Base-by-base conservation (phyloP, 2,888 invertebrate species). In the Gibbula magus region DNA sequence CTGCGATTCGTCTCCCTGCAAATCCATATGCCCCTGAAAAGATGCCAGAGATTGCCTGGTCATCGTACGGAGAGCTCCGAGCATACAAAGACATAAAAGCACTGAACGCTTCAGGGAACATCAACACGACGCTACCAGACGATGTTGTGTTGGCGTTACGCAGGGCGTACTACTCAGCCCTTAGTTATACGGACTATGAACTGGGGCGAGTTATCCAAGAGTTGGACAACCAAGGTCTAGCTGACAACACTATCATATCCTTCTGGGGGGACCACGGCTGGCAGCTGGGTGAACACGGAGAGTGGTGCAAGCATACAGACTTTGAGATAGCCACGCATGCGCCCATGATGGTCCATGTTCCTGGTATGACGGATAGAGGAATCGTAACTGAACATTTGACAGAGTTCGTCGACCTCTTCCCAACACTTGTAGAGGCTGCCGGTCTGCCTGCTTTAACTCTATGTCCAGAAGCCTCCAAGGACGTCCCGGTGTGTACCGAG, bases 41-140 rank as follows among this genome's bases (percentile, higher is more conserved):
- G 18, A 85, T 89, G 87, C 88, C 89, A 10, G 61, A 79, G 8
- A 77, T 86, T 10, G 88, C 89, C 5, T 89, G 88, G 89, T 75
- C 80, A 35, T 52, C 39, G 61, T 87, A 83, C 39, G 82, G 73
- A 10, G 88, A 87, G 73, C 77, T 89, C 5, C 39, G 86, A 20
- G 66, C 22, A 2, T 88, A 85, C 53, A 45, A 25, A 5, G 88
- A 88, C 70, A 80, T 86, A 13, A 4, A n/a, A 0, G 53, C 45
- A 35, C 53, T 87, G 22, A 82, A 86, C 54, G 83, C 80, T 3
- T 79, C 84, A 18, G 84, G 83, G 2, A 25, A 45, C 0, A 78
- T 79, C 2, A 82, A 84, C 67, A 79, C 81, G 25, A 81, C 82
- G 0, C 53, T 85, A 16, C 83, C 85, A 10, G 77, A 82, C 32